A percentile compares a stretch with the other conserved stretches of the same genome.
phyloP scores from a whole-genome alignment of 2,113 vertebrate genomes.

The Solea senegalensis region DNA sequence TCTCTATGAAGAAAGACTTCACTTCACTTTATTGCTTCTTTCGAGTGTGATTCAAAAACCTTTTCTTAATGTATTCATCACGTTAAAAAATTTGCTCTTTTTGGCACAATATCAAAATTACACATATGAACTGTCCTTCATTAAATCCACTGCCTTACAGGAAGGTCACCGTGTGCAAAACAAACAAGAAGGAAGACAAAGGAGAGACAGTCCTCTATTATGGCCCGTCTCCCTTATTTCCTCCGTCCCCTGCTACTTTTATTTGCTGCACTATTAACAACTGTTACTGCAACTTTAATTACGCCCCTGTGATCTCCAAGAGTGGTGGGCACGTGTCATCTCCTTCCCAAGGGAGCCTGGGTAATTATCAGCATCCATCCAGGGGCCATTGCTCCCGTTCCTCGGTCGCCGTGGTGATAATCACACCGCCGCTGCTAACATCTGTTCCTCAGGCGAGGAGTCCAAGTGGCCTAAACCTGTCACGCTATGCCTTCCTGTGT shows the following conservation, averaged over 20 bases:
- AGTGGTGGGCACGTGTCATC: constrained; percentile 96
- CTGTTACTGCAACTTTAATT: constrained; percentile 98
- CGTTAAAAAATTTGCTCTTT: not conserved
- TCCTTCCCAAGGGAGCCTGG: constrained; percentile 93
- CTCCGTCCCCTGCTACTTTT: constrained; percentile 87
- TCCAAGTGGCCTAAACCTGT: constrained; percentile 92
- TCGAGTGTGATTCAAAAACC: no score
- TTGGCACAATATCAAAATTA: constrained; percentile 8
- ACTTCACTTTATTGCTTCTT: no score
- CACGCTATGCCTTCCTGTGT: constrained; percentile 89
- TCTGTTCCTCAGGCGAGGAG: constrained; percentile 91
- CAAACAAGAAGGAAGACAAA: constrained; percentile 65
- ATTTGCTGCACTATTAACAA: constrained; percentile 99
- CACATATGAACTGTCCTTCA: constrained; percentile 54
- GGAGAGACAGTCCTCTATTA: constrained; percentile 54
- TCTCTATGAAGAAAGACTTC: not conserved
- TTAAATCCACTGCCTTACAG: constrained; percentile 55
- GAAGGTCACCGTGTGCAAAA: constrained; percentile 79
- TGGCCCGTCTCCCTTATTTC: constrained; percentile 35
- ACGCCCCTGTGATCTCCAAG: constrained; percentile 93
- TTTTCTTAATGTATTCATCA: no score
- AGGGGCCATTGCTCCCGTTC: constrained; percentile 82
- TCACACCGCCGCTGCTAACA: constrained; percentile 93
- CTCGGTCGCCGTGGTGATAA: constrained; percentile 95
- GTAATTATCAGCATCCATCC: constrained; percentile 99